phyloP scores from a whole-genome alignment of 2,888 invertebrate species.

The Conomelus anceps region DNA sequence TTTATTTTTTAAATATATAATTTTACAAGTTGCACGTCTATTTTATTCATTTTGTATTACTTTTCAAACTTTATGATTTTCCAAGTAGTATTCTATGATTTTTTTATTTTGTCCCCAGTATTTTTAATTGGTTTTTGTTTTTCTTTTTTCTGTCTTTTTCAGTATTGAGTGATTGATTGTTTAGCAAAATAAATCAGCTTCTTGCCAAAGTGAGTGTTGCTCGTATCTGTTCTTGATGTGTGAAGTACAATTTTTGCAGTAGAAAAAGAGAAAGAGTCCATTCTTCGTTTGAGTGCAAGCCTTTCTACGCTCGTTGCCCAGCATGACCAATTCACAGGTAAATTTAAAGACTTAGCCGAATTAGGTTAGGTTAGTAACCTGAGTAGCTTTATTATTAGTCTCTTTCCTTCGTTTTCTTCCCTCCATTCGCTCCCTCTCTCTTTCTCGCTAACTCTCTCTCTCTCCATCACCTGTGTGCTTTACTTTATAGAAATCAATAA shows the following conservation, averaged over 20 bases:
- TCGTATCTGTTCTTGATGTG: slow-evolving; percentile 3
- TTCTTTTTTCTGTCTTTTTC: background rate
- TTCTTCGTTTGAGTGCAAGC: background rate
- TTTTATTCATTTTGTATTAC: too few relatives aligned
- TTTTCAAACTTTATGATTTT: too few relatives aligned
- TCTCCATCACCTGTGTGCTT: background rate
- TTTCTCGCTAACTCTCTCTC: background rate
- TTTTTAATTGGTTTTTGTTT: background rate
- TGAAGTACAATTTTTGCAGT: slow-evolving; percentile 26
- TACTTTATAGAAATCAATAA: background rate
- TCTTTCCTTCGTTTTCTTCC: background rate
- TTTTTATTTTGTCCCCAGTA: background rate
- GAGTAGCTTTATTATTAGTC: background rate
- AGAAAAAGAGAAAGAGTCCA: slow-evolving; percentile 20
- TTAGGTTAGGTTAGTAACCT: background rate
- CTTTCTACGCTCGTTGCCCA: too few relatives aligned
- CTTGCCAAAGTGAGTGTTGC: background rate
- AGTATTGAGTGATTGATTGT: background rate
- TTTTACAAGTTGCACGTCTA: too few relatives aligned
- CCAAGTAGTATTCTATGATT: too few relatives aligned
- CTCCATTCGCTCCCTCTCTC: background rate
- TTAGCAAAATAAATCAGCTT: too few relatives aligned
- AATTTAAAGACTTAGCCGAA: slow-evolving; percentile 25
- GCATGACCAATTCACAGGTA: slow-evolving; percentile 58
- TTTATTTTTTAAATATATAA: too few relatives aligned